Evolutionary conservation across 1,140 invertebrate species (phyloP), one percentile per base, ranked within the genome.

Genomic region (Oppia nitens): DNA sequence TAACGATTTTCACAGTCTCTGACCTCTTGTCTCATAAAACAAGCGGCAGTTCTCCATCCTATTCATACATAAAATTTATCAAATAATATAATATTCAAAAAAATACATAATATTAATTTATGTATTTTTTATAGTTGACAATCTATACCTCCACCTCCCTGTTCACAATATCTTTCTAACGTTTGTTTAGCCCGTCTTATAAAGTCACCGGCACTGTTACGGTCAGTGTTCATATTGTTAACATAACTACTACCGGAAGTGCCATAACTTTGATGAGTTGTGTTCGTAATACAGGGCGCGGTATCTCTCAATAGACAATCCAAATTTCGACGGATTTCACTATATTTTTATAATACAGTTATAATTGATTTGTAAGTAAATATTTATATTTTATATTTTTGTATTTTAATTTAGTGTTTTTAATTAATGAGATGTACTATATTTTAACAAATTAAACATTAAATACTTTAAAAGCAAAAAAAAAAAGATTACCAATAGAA

Each of bases 1-100:
- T 29, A 57, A 20, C 27, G 47, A 40, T 24, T 57, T 27, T 49
- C 47, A 26, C 47, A 57, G 25, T 57, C 11, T 6, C 26, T 2
- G 24, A 57, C 28, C 14, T 57, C 45, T 24, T 12, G 23, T 20
- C 45, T 53, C 14, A 47, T 57, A 29, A 50, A 57, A 23, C 47
- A 55, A 9, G 32, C 17, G 32, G 6, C 17, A 6, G 32, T 9
- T 40, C 17, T 40, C 32, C 32, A 40, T 6, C 32, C 32, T 40
- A 40, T n/a, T n/a, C n/a, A n/a, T n/a, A n/a, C n/a, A n/a, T n/a
- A n/a, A n/a, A n/a, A n/a, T n/a, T n/a, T n/a, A n/a, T n/a, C n/a
- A n/a, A n/a, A n/a, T n/a, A n/a, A n/a, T n/a, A n/a, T n/a, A n/a
- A n/a, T n/a, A n/a, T n/a, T n/a, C n/a, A n/a, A n/a, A n/a, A n/a